phyloP scores from a whole-genome alignment of 2,113 vertebrate genomes.

The Sminthopsis crassicaudata region DNA sequence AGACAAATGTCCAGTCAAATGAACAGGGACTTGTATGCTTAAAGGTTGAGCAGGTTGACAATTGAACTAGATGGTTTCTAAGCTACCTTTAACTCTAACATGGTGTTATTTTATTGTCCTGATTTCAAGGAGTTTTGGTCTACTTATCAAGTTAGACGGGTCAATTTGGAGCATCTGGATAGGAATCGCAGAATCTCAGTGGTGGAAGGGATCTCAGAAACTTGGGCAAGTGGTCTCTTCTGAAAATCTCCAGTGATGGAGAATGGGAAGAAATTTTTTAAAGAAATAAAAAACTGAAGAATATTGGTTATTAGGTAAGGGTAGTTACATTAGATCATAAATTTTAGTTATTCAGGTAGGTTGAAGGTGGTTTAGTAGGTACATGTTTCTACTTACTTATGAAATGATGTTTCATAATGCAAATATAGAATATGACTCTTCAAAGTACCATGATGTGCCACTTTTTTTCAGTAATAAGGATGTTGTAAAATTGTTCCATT shows the following conservation, averaged over 20 bases:
- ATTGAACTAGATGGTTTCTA: not conserved
- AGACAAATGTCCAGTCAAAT: not conserved
- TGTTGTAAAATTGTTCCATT: constrained; percentile 1
- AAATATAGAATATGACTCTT: constrained; percentile 13
- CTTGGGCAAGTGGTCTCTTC: not conserved
- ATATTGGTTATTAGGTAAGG: constrained; percentile 9
- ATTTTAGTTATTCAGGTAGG: not conserved
- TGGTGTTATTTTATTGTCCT: not conserved
- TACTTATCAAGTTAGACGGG: not conserved
- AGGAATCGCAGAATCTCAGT: not conserved
- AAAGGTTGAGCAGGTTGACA: not conserved
- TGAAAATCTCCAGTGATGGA: not conserved
- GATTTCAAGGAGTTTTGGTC: not conserved
- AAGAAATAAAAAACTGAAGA: constrained; percentile 39
- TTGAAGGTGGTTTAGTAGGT: not conserved
- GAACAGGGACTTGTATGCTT: not conserved
- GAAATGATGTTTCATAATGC: not conserved
- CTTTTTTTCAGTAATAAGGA: not conserved
- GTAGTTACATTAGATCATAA: not conserved
- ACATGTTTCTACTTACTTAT: not conserved
- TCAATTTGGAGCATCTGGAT: not conserved
- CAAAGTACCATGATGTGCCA: not conserved
- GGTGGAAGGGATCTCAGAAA: not conserved
- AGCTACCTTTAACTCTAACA: not conserved
- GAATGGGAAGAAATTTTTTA: not conserved